phyloP scores from a whole-genome alignment of 2,797 vertebrate genomes.

The Phoeniculus purpureus region DNA sequence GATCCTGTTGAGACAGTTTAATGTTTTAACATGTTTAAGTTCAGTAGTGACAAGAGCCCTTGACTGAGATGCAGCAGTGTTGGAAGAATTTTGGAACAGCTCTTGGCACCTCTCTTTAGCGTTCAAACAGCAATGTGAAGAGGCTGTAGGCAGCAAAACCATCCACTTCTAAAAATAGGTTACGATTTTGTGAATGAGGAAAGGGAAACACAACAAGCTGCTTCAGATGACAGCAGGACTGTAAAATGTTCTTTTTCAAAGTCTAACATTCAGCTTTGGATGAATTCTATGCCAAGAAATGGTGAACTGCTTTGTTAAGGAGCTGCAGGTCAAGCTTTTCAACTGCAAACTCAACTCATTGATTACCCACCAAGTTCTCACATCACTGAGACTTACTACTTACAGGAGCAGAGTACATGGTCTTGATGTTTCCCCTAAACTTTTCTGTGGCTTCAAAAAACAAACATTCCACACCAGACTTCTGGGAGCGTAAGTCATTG shows the following conservation, averaged over 20 bases:
- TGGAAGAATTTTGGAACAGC: not conserved
- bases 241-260: not conserved
- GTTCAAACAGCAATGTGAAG: not conserved
- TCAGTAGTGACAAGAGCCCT: slow-evolving; percentile 1
- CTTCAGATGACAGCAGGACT: not conserved
- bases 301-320: not conserved
- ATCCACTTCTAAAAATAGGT: slow-evolving; percentile 19
- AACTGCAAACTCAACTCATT: not conserved
- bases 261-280: not conserved
- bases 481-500: slow-evolving; percentile 90
- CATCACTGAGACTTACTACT: slow-evolving; percentile 66
- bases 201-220: not conserved
- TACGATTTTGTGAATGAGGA: not conserved
- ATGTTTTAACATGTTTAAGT: not conserved
- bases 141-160: slow-evolving; percentile 19
- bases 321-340: not conserved
- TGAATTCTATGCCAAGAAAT: not conserved
- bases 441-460: slow-evolving; percentile 94
- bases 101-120: slow-evolving; percentile 6
- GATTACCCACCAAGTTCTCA: not conserved
- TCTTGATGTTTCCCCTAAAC: slow-evolving; percentile 93
- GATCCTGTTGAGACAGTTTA: not conserved
- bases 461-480: slow-evolving; percentile 89
- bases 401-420: slow-evolving; percentile 93
- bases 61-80: not conserved